Percentiles rank a stretch among this genome's conserved stretches.
phyloP scores from a whole-genome alignment of 2,888 invertebrate genomes.

The Leucophenga maculata region DNA sequence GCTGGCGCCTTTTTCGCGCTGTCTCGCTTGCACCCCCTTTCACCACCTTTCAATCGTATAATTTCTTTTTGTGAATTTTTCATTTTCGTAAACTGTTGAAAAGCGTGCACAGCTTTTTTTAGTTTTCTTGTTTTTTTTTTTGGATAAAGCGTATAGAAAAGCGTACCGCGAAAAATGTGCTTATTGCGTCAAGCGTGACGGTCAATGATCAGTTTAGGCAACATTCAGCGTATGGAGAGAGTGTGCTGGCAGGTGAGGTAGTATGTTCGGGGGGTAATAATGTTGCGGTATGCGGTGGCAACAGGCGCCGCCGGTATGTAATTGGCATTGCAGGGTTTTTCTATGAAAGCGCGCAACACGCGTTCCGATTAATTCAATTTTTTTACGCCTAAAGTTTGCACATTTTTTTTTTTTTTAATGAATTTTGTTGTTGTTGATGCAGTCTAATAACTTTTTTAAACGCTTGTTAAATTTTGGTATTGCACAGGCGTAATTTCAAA shows the following conservation, averaged over 20 bases:
- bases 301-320: not conserved
- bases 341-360: not conserved
- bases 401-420: conserved; percentile 28
- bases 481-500: too few relatives aligned
- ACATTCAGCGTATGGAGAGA: not conserved
- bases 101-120: not conserved
- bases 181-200: conserved; percentile 59
- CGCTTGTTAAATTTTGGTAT: conserved; percentile 19
- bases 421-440: conserved; percentile 47
- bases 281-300: conserved; percentile 2
- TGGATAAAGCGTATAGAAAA: too few relatives aligned
- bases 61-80: not conserved
- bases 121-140: not conserved
- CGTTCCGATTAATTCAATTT: too few relatives aligned
- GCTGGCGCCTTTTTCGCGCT: not conserved
- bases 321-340: not conserved
- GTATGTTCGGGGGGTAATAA: not conserved
- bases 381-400: not conserved
- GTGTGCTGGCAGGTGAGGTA: not conserved
- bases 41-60: not conserved
- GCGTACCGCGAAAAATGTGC: not conserved
- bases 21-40: not conserved
- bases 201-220: conserved; percentile 60
- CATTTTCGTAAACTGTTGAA: not conserved
- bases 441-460: conserved; percentile 60